A percentile compares a stretch with the other conserved stretches of the same genome.
Evolutionary conservation across 2,797 vertebrate species (phyloP).

Genomic region (Calcarius lapponicus): DNA sequence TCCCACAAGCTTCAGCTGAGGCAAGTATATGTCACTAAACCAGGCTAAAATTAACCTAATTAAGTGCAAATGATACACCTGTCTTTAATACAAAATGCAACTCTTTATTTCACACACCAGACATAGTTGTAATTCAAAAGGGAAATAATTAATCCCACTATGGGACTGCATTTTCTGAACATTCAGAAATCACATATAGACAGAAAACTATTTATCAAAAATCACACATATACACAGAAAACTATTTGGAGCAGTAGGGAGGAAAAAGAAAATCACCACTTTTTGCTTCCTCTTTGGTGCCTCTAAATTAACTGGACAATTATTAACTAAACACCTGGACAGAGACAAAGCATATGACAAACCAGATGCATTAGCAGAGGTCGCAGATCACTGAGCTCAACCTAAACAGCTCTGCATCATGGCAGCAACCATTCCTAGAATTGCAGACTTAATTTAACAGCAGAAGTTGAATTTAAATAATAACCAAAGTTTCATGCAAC

Average conservation of each 20-base stretch:
- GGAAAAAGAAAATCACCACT: not conserved
- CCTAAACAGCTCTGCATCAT: not conserved
- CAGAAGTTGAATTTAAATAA: not conserved
- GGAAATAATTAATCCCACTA: not conserved
- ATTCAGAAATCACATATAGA: not conserved
- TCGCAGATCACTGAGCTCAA: not conserved
- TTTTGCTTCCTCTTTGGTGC: not conserved
- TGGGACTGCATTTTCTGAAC: not conserved
- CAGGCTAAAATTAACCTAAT: constrained; percentile 35
- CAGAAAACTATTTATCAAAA: not conserved
- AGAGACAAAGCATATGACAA: not conserved
- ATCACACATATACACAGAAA: not conserved
- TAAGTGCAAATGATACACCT: not conserved
- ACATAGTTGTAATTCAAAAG: not conserved
- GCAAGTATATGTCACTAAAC: not conserved
- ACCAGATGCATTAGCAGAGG: not conserved
- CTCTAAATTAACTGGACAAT: not conserved
- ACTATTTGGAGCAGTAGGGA: not conserved
- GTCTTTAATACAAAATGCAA: not conserved
- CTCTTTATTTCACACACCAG: not conserved
- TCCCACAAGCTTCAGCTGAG: not conserved
- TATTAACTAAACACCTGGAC: not conserved
- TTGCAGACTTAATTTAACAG: not conserved
- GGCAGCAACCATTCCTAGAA: not conserved
- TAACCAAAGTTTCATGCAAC: not conserved